Evolutionary conservation across 2,888 invertebrate genomes (phyloP).

Genomic region (Willowsia nigromaculata): DNA sequence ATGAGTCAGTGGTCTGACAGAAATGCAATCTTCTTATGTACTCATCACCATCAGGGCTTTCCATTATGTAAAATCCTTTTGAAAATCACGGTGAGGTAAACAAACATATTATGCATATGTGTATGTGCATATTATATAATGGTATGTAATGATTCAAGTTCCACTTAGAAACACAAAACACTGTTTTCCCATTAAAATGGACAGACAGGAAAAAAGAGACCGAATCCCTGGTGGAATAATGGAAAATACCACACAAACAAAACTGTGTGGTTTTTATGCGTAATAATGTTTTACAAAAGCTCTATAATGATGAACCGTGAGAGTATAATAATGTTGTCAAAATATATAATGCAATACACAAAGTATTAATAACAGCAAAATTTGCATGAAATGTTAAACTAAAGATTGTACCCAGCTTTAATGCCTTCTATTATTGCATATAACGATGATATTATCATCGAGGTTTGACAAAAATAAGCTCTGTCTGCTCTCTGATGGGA

Average conservation of each 20-base stretch:
- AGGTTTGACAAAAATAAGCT: background rate
- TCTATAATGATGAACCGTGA: background rate
- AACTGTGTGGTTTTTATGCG: background rate
- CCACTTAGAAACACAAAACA: background rate
- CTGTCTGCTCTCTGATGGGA: background rate
- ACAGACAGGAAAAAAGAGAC: background rate
- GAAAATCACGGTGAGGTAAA: background rate
- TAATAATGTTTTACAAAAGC: background rate
- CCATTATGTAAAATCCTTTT: constrained; percentile 1
- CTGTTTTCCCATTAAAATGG: background rate
- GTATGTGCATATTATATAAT: background rate
- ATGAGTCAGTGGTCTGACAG: background rate
- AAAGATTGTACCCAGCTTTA: background rate
- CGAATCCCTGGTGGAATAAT: background rate
- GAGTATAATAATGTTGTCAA: constrained; percentile 45
- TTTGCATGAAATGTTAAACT: constrained; percentile 54
- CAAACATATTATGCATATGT: background rate
- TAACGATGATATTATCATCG: background rate
- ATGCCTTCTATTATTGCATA: background rate
- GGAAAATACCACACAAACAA: background rate
- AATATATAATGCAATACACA: no score
- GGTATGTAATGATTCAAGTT: background rate
- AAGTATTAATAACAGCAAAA: constrained; percentile 31
- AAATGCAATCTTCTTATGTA: constrained; percentile 2
- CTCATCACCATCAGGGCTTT: background rate